Percentiles rank a stretch among this genome's conserved stretches.
These are phyloP conservation scores for Nephrotoma appendiculata DNA, from an alignment of 2,888 invertebrate species.

Conservation along the genomic window DNA sequence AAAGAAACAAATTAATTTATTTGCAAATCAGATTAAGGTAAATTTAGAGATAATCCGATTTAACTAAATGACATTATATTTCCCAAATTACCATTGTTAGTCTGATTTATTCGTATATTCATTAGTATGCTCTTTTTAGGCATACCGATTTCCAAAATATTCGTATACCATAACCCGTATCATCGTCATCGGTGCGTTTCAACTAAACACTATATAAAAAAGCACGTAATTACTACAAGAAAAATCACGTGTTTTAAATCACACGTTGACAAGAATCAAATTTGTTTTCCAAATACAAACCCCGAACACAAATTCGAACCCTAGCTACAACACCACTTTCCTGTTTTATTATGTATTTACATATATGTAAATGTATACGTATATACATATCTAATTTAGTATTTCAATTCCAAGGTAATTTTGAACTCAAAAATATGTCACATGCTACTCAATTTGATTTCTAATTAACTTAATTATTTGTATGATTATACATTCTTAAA, in stretches of 20 bases:
- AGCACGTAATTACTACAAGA: background rate
- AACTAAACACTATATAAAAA: background rate
- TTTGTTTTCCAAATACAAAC: background rate
- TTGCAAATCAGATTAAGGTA: background rate
- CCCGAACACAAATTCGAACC: background rate
- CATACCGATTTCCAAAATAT: too few species aligned
- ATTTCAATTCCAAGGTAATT: background rate
- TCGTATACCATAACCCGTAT: too few species aligned
- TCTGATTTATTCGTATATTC: too few species aligned
- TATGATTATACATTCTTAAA: background rate
- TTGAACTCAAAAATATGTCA: background rate
- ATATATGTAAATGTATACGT: background rate
- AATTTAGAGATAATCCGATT: background rate
- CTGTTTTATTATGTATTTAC: background rate
- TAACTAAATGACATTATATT: background rate
- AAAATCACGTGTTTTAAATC: constrained; percentile 12
- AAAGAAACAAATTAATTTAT: background rate
- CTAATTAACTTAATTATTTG: background rate
- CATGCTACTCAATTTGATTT: background rate
- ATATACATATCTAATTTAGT: background rate
- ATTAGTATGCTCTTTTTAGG: too few species aligned
- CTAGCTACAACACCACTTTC: background rate
- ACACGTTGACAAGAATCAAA: constrained; percentile 13
- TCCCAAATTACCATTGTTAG: background rate
- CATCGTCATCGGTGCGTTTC: too few species aligned